Evolutionary conservation across 2,888 invertebrate genomes (phyloP), one percentile per base, ranked within the genome.

Genomic region (Apamea crenata): DNA sequence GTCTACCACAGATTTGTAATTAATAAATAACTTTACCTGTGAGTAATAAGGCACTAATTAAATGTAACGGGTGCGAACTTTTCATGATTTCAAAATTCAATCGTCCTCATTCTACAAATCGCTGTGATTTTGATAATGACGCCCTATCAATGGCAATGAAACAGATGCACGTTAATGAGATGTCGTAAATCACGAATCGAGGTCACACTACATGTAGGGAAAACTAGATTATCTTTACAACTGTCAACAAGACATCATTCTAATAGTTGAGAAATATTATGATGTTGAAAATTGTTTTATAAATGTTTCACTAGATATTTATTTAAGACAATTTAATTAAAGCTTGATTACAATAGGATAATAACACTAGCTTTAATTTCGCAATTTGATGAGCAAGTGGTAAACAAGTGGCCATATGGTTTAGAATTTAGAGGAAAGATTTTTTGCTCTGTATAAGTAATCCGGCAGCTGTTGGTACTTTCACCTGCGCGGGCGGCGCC

Each of bases 401-500:
- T 71, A 32, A 78, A 67, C 70, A 80, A 73, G 84, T 77, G 72
- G 69, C 69, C 72, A 44, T 78, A 78, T 59, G 84, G 56, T 83
- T 75, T 74, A 76, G 72, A 73, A 76, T 78, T 86, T 77, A 84
- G 71, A 81, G 78, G 75, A 83, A 77, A 72, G 56, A 65, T 77
- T 80, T 82, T 81, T 83, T 82, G 66, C 56, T 77, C 89, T 87
- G 89, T 89, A 86, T 86, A 91, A 93, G 91, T 92, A 92, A 93
- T 93, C 89, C 90, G 89, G 89, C 89, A 91, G 90, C 88, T 87
- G 89, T 90, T 91, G 91, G 93, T 94, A 96, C 96, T 96, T 96
- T 96, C 96, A 96, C 95, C 94, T 89, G 87, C 90, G 86, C 91
- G 80, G 88, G 88, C 90, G 91, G 90, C 92, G 92, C 90, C 92